These are phyloP conservation scores for Festucalex cinctus DNA, from an alignment of 2,113 vertebrate genomes.

Conservation along the genomic window DNA sequence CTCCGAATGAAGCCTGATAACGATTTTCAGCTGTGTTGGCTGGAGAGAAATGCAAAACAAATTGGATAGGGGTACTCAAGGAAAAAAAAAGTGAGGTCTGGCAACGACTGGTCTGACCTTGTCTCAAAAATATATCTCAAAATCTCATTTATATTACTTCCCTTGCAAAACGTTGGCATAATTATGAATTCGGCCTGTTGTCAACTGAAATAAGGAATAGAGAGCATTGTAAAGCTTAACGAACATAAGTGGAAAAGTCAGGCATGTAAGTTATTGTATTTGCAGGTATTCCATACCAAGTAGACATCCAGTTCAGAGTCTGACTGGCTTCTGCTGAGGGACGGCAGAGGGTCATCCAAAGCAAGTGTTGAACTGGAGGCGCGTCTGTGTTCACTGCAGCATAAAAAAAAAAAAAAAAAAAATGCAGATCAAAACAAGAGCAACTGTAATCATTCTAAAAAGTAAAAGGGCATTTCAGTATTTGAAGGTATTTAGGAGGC, in stretches of 20 bases:
- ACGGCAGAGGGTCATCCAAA: slow-evolving; percentile 77
- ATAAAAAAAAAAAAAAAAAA: background rate
- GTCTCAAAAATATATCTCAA: too few species aligned
- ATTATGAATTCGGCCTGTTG: background rate
- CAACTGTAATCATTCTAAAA: background rate
- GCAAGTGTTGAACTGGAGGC: slow-evolving; percentile 83
- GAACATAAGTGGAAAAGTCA: background rate
- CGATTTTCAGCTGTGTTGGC: too few species aligned
- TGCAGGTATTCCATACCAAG: slow-evolving; percentile 76
- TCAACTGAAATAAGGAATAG: background rate
- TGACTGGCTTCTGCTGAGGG: slow-evolving; percentile 72
- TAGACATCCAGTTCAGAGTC: slow-evolving; percentile 87
- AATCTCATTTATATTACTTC: background rate
- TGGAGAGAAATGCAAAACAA: too few species aligned
- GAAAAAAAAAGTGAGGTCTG: too few species aligned
- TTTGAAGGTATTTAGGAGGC: background rate
- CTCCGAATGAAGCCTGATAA: too few species aligned
- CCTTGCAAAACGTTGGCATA: background rate
- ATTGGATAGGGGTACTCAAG: too few species aligned
- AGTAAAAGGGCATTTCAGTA: too few species aligned
- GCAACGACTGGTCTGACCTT: too few species aligned
- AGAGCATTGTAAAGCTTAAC: background rate
- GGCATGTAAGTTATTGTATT: background rate
- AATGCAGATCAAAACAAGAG: background rate
- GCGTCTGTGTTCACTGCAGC: slow-evolving; percentile 76